phyloP scores from a whole-genome alignment of 2,888 invertebrate species.

The Drosophila meridiana region DNA sequence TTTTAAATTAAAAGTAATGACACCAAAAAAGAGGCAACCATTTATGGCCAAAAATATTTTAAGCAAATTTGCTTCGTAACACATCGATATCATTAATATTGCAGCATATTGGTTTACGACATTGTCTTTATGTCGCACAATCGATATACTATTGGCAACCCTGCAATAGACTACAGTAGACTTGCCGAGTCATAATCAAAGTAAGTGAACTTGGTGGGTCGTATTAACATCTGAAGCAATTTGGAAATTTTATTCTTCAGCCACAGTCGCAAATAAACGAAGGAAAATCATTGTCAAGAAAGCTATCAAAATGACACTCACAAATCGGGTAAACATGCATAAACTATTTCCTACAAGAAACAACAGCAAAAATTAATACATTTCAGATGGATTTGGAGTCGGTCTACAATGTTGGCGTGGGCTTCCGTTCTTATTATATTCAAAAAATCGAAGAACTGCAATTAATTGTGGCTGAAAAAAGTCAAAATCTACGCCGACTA shows the following conservation, averaged over 20 bases:
- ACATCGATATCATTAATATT: not conserved
- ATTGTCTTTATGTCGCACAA: not conserved
- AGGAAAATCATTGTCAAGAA: not conserved
- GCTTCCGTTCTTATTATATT: slow-evolving; percentile 97
- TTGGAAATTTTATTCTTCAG: not conserved
- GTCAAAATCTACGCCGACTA: slow-evolving; percentile 97
- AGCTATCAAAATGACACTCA: slow-evolving; percentile 76
- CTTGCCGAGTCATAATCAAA: slow-evolving; percentile 59
- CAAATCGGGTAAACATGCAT: slow-evolving; percentile 74
- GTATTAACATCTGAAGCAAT: not conserved
- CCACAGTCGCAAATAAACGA: not conserved
- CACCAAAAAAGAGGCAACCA: not conserved
- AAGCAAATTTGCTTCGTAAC: not conserved
- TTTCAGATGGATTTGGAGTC: slow-evolving; percentile 83
- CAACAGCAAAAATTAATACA: not conserved
- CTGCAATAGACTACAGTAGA: slow-evolving; percentile 20
- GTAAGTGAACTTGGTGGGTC: not conserved
- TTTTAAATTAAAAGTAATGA: not conserved
- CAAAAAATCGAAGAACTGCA: slow-evolving; percentile 99
- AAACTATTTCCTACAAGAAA: not conserved
- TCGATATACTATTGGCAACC: slow-evolving; percentile 21
- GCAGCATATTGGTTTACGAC: not conserved
- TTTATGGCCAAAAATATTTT: not conserved
- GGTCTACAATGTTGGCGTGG: slow-evolving; percentile 87
- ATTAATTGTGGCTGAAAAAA: slow-evolving; percentile 97